These are phyloP conservation scores for Strix aluco DNA, from an alignment of 2,113 vertebrate species.

Conservation along the genomic window DNA sequence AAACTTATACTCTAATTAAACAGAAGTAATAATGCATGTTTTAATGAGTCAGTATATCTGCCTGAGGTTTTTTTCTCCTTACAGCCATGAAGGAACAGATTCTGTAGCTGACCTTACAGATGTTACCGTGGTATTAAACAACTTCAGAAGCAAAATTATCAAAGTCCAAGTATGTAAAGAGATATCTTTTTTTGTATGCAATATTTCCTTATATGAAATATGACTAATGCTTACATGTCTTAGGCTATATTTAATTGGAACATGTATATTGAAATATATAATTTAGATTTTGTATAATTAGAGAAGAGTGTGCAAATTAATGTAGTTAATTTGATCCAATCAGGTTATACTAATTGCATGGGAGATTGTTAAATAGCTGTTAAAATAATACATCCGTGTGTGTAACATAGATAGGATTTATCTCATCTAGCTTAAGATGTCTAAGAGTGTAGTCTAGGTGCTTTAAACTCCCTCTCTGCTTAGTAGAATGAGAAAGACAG, in stretches of 20 bases:
- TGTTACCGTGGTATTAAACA: slow-evolving; percentile 86
- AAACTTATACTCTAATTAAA: neutral
- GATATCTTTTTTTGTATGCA: neutral
- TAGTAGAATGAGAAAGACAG: neutral
- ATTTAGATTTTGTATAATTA: slow-evolving; percentile 1
- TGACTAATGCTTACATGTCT: neutral
- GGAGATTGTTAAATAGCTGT: neutral
- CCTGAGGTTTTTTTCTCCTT: neutral
- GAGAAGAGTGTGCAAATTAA: neutral
- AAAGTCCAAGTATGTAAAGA: slow-evolving; percentile 87
- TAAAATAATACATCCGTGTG: neutral
- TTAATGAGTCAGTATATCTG: neutral
- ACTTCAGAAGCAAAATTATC: slow-evolving; percentile 95
- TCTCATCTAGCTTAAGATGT: neutral
- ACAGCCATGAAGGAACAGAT: slow-evolving; percentile 91
- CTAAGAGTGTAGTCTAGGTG: neutral
- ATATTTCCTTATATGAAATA: neutral
- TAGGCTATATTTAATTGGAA: neutral
- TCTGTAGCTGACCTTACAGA: slow-evolving; percentile 79
- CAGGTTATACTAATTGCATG: neutral
- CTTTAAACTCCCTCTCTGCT: neutral
- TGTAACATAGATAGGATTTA: neutral
- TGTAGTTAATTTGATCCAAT: neutral
- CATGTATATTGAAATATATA: neutral
- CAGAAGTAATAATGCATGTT: neutral